phyloP scores from a whole-genome alignment of 1,140 invertebrate genomes.

The Hypsibius dujardini region DNA sequence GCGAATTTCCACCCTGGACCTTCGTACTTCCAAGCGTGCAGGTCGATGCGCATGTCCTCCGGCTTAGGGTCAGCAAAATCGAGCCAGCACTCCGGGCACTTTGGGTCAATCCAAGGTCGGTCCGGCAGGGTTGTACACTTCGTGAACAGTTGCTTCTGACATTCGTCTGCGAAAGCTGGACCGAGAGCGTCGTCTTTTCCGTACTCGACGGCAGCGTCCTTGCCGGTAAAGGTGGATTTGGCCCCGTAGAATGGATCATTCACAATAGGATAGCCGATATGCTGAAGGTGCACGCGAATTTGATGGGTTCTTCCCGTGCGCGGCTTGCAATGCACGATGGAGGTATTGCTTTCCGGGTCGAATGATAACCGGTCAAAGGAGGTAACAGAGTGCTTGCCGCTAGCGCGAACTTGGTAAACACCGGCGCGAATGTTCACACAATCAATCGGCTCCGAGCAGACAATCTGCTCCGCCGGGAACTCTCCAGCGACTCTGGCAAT shows the following conservation, averaged over 20 bases:
- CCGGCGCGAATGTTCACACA: slow-evolving; percentile 86
- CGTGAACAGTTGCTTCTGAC: slow-evolving; percentile 28
- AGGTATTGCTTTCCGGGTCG: slow-evolving; percentile 54
- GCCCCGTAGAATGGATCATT: slow-evolving; percentile 75
- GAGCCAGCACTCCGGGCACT: slow-evolving; percentile 80
- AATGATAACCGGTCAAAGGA: slow-evolving; percentile 66
- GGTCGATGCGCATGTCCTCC: slow-evolving; percentile 76
- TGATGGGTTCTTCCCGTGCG: slow-evolving; percentile 94
- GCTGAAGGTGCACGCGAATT: slow-evolving; percentile 79
- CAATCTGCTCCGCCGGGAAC: slow-evolving; percentile 73
- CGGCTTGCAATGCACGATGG: slow-evolving; percentile 72
- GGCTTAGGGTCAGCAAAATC: slow-evolving; percentile 73
- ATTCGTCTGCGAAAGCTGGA: not conserved
- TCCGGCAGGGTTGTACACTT: slow-evolving; percentile 32
- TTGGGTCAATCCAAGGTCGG: slow-evolving; percentile 57
- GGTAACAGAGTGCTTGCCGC: slow-evolving; percentile 74
- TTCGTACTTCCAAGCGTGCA: slow-evolving; percentile 80
- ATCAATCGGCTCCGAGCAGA: slow-evolving; percentile 76
- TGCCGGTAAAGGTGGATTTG: not conserved
- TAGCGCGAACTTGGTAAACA: slow-evolving; percentile 66
- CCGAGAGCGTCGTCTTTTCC: not conserved
- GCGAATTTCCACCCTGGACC: slow-evolving; percentile 74
- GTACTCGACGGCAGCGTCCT: not conserved
- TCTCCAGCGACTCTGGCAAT: slow-evolving; percentile 85
- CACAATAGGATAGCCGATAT: slow-evolving; percentile 72